phyloP scores from a whole-genome alignment of 1,140 invertebrate species.

The Rhopalosiphum padi region DNA sequence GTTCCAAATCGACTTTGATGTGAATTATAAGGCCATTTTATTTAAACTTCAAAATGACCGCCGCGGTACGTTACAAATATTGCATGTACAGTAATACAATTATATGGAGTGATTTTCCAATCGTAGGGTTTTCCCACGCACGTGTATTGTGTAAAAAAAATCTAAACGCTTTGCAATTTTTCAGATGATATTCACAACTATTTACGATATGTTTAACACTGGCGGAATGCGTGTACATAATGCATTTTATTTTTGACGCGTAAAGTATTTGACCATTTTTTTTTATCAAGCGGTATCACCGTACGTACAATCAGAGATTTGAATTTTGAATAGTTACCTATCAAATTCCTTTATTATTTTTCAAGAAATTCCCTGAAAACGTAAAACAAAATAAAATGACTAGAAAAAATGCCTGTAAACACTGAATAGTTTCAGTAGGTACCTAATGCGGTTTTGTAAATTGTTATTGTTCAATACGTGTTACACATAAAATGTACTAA shows the following conservation, averaged over 20 bases:
- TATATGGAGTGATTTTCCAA: slow-evolving; percentile 2
- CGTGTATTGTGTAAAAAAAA: background rate
- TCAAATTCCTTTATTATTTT: no score
- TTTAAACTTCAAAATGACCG: background rate
- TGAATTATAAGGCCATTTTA: background rate
- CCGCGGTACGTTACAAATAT: background rate
- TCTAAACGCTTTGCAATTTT: background rate
- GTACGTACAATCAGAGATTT: background rate
- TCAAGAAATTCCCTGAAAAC: no score
- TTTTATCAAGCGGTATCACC: background rate
- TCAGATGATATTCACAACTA: slow-evolving; percentile 4
- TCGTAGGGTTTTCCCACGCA: background rate
- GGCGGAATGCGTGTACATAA: background rate
- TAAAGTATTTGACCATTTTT: background rate
- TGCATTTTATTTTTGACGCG: background rate
- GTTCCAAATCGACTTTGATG: background rate
- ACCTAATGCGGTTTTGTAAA: no score
- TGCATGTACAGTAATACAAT: background rate
- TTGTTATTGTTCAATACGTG: background rate
- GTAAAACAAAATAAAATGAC: no score
- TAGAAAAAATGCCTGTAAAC: no score
- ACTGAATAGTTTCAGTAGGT: no score
- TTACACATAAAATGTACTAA: background rate
- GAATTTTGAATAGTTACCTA: background rate
- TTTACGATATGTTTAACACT: background rate